Evolutionary conservation across 2,888 invertebrate genomes (phyloP).

Genomic region (Drosophila differens): DNA sequence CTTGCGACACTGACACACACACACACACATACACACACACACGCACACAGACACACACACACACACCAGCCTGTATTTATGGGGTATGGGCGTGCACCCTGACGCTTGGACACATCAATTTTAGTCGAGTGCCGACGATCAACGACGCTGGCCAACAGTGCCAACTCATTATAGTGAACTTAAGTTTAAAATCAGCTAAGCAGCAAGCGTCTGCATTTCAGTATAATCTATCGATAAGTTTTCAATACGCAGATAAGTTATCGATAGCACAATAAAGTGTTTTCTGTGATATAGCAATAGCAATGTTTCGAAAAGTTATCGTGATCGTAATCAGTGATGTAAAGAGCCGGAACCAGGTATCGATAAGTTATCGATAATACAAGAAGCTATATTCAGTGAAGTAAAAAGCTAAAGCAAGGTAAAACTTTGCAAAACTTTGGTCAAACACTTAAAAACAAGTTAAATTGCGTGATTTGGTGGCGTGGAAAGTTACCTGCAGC

Average conservation of each 20-base stretch:
- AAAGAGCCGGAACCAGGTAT: background rate
- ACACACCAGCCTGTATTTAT: conserved; percentile 47
- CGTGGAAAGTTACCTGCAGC: conserved; percentile 3
- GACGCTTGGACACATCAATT: conserved; percentile 59
- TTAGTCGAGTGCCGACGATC: conserved; percentile 32
- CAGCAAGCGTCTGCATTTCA: background rate
- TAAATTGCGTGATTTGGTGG: background rate
- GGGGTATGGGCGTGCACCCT: conserved; percentile 58
- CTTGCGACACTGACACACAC: conserved; percentile 23
- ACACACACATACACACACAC: background rate
- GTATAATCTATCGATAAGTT: background rate
- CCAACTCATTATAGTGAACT: conserved; percentile 7
- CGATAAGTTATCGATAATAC: background rate
- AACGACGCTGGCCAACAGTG: conserved; percentile 16
- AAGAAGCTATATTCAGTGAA: background rate
- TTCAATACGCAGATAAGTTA: background rate
- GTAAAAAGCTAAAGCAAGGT: background rate
- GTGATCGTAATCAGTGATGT: background rate
- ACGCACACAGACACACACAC: background rate
- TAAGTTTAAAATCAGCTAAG: background rate
- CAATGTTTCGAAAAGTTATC: background rate
- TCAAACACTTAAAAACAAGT: background rate
- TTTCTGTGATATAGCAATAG: background rate
- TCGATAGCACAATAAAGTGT: background rate
- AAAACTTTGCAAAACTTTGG: background rate